These are phyloP conservation scores for Lepidothrix coronata DNA, from an alignment of 2,113 vertebrate genomes.

Conservation along the genomic window DNA sequence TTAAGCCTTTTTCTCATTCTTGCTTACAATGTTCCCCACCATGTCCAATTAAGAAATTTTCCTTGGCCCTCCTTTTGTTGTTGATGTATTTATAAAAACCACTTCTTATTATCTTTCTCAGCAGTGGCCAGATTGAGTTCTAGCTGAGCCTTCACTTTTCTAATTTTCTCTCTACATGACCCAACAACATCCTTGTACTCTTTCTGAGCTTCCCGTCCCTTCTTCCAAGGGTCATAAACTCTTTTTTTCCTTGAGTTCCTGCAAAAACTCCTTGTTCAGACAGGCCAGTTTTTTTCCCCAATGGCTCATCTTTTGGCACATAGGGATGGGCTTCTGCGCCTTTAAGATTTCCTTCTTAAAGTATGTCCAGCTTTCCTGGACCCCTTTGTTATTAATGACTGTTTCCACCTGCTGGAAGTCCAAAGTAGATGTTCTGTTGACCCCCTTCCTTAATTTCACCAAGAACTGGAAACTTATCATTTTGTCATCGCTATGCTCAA, in stretches of 20 bases:
- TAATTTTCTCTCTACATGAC: neutral
- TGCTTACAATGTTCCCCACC: neutral
- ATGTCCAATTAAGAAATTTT: neutral
- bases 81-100: neutral
- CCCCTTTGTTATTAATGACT: neutral
- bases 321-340: neutral
- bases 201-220: neutral
- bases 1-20: neutral
- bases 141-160: neutral
- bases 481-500: neutral
- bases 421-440: neutral
- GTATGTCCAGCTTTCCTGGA: neutral
- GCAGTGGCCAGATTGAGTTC: neutral
- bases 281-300: neutral
- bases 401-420: neutral
- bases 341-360: neutral
- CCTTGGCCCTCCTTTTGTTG: neutral
- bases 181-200: neutral
- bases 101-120: neutral
- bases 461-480: neutral
- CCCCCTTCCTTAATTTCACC: neutral
- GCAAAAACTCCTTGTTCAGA: neutral
- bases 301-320: neutral
- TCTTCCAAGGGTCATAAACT: neutral
- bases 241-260: neutral